Evolutionary conservation across 2,113 vertebrate species (phyloP), one percentile per base, ranked within the genome.

Genomic region (Dasypus novemcinctus): DNA sequence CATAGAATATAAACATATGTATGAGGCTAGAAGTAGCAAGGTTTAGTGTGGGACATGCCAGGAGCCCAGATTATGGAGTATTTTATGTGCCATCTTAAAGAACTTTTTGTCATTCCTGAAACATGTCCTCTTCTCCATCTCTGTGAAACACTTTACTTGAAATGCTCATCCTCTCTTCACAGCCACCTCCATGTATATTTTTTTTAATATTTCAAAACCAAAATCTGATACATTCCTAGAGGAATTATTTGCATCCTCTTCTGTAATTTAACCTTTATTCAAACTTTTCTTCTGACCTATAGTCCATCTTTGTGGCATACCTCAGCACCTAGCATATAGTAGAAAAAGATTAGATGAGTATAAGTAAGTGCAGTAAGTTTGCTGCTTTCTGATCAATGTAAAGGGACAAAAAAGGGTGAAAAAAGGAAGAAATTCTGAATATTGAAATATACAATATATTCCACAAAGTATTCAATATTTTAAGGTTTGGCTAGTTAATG

Each of bases 341-440:
- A 63, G 36, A 64, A 11, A 84, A 88, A 81, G 71, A 68, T n/a
- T 84, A 18, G 10, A 36, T 96, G 41, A 84, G 75, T 61, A 59
- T 90, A 5, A 90, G 21, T 49, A 93, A 52, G 21, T 91, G 79
- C 33, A 59, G 38, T 41, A 95, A 20, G 79, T 85, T 93, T 96
- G 49, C 49, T 75, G 12, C 78, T 93, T 86, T 61, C 52, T 86
- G 23, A 59, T 59, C 81, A 78, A 87, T 6, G 43, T 78, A 78
- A 90, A 84, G 17, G 59, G 8, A 86, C 76, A 90, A 15, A 61
- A 69, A 20, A 91, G 31, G 38, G 79, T 91, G 4, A 4, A 71
- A 88, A 68, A 12, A 2, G 17, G 63, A 89, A 76, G 46, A 88
- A 68, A 36, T n/a, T 15, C 41, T 84, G 33, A 91, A 41, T 69